These are phyloP conservation scores for Theropithecus gelada DNA, from an alignment of 2,113 vertebrate genomes.

Conservation along the genomic window DNA sequence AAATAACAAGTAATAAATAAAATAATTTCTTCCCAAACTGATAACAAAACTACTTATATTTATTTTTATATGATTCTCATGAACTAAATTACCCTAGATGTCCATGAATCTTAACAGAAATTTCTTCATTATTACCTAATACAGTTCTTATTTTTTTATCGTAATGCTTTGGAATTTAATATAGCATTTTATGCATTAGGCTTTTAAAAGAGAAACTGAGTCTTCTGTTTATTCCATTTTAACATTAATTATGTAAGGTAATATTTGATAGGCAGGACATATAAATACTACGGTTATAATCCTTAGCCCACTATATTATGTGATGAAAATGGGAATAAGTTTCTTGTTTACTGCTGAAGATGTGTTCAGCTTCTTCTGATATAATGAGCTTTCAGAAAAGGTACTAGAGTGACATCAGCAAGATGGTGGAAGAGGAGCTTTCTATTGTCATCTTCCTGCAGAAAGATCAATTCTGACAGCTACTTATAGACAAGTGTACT, in stretches of 20 bases:
- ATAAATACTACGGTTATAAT: background rate
- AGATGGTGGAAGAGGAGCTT: background rate
- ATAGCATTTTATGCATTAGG: background rate
- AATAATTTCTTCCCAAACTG: slow-evolving; percentile 41
- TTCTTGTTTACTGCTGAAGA: background rate
- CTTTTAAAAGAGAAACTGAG: background rate
- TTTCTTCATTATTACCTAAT: slow-evolving; percentile 19
- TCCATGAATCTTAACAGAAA: background rate
- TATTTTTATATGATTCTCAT: slow-evolving; percentile 38
- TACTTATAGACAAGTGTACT: background rate
- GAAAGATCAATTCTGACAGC: background rate
- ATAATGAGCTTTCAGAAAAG: slow-evolving; percentile 18
- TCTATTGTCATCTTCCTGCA: background rate
- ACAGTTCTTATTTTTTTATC: background rate
- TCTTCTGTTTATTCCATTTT: slow-evolving; percentile 39
- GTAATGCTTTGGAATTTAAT: slow-evolving; percentile 40
- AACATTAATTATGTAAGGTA: slow-evolving; percentile 13
- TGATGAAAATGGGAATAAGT: slow-evolving; percentile 5
- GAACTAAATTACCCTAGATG: slow-evolving; percentile 32
- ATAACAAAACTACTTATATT: slow-evolving; percentile 18
- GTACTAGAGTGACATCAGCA: background rate
- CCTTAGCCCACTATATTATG: background rate
- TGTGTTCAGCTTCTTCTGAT: background rate
- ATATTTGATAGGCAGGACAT: background rate
- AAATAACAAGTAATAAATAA: slow-evolving; percentile 42